Evolutionary conservation across 35 echinoderm and acorn worm genomes (phyloP), one percentile per base, ranked within the genome.

Genomic region (Amphiura filiformis): DNA sequence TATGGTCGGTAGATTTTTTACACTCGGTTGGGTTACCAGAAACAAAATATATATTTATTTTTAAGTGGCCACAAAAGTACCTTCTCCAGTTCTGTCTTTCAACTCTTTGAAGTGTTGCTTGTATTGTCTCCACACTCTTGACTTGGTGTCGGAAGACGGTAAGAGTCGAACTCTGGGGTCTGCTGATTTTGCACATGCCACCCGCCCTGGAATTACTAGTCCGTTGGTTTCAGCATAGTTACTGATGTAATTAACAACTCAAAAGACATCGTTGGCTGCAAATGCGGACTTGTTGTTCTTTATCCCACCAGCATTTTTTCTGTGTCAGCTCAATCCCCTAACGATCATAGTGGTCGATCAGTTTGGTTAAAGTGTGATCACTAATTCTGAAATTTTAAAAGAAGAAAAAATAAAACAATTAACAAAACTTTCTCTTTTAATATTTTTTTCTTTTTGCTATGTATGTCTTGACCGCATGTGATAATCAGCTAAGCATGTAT

Each of bases 191-290:
- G 87, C 78, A 23, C 84, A 39, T 22, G 65, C 36, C 13, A 92
- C 38, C 13, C 90, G 84, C 20, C 84, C 90, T 42, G 90, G 84
- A 18, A 92, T 87, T 12, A 92, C 90, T 34, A 92, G 77, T 12
- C 77, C 90, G 52, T 91, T 86, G 1, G 28, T 39, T 52, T 91
- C 83, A 0, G 75, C 90, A 42, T 92, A 87, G 33, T 81, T 87
- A 2, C 40, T 44, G n/a, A 87, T 92, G 39, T 80, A 92, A 0
- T 39, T 78, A 2, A 92, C 90, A 26, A 80, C 34, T 26, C 52
- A 78, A 39, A 47, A 40, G 49, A 87, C 36, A 56, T 92, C 84
- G 33, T 81, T 47, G 34, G 47, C 79, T 56, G 84, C 57, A 20
- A 87, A 77, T 9, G 84, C 77, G 0, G 75, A 81, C n/a, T 1